Percentiles rank a stretch among this genome's conserved stretches.
These are phyloP conservation scores for Ceratina australensis DNA, from an alignment of 1,140 invertebrate species.

Conservation along the genomic window DNA sequence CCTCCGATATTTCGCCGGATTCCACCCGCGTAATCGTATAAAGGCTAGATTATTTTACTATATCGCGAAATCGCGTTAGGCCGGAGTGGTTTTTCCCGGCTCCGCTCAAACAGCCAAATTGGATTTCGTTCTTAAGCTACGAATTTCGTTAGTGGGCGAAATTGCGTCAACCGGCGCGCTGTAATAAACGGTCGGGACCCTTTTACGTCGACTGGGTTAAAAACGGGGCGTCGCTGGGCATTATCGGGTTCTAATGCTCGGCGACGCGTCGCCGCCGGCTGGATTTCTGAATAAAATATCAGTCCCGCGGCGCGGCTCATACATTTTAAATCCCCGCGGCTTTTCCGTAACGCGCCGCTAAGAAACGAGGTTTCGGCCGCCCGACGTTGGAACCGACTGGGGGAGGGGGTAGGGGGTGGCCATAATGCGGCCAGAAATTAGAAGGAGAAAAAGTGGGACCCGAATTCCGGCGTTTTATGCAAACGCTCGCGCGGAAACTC, in stretches of 20 bases:
- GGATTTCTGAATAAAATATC: slow-evolving; percentile 55
- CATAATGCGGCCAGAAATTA: slow-evolving; percentile 10
- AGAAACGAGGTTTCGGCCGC: slow-evolving; percentile 30
- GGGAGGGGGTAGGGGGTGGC: no score
- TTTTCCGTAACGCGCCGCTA: slow-evolving; percentile 20
- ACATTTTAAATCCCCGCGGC: slow-evolving; percentile 46
- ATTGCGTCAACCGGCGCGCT: not conserved
- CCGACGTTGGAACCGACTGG: no score
- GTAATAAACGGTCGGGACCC: slow-evolving; percentile 32
- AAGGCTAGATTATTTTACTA: not conserved
- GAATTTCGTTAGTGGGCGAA: slow-evolving; percentile 48
- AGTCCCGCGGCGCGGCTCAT: slow-evolving; percentile 25
- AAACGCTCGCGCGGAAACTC: not conserved
- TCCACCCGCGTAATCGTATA: no score
- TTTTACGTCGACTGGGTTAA: not conserved
- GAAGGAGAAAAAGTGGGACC: not conserved
- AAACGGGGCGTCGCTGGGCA: slow-evolving; percentile 13
- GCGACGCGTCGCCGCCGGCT: slow-evolving; percentile 4
- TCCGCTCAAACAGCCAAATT: slow-evolving; percentile 39
- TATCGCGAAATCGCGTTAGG: slow-evolving; percentile 41
- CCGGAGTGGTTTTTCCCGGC: slow-evolving; percentile 24
- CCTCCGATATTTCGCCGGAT: slow-evolving; percentile 22
- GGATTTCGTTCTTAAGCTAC: slow-evolving; percentile 45
- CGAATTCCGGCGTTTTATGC: slow-evolving; percentile 1
- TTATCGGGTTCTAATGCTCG: slow-evolving; percentile 41